phyloP scores from a whole-genome alignment of 2,888 invertebrate species.

The Lordiphosa fenestrarum region DNA sequence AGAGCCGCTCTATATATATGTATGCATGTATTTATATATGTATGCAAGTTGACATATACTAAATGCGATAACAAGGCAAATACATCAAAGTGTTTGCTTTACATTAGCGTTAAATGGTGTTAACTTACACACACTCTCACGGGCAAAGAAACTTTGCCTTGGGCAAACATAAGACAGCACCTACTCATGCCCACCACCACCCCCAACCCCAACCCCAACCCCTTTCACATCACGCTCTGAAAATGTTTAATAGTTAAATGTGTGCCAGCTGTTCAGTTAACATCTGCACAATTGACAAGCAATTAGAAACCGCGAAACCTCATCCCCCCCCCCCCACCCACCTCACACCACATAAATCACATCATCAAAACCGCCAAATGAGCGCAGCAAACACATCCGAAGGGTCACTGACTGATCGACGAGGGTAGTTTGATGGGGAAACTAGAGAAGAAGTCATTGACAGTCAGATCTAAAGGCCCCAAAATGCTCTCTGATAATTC shows the following conservation, averaged over 20 bases:
- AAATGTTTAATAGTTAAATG: constrained; percentile 51
- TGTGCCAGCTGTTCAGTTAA: constrained; percentile 32
- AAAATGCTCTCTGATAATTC: too few relatives aligned
- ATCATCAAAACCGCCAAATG: constrained; percentile 14
- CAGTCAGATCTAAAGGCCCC: too few relatives aligned
- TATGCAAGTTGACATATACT: constrained; percentile 18
- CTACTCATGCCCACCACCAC: not conserved
- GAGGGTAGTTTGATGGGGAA: too few relatives aligned
- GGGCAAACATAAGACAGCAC: constrained; percentile 37
- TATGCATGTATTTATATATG: constrained; percentile 17
- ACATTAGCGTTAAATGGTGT: constrained; percentile 76
- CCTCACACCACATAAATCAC: not conserved
- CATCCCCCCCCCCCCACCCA: not conserved
- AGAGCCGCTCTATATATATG: not conserved
- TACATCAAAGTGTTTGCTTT: constrained; percentile 74
- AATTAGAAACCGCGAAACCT: constrained; percentile 52
- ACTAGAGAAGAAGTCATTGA: too few relatives aligned
- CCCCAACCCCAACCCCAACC: not conserved
- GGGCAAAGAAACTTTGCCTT: constrained; percentile 41
- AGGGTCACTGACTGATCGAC: too few relatives aligned
- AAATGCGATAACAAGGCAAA: constrained; percentile 54
- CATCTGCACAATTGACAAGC: constrained; percentile 50
- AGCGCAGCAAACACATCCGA: too few relatives aligned
- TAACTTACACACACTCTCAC: constrained; percentile 40
- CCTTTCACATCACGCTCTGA: not conserved